Base-by-base conservation (phyloP, 1,140 invertebrate genomes). In the Drosophila bocqueti region DNA sequence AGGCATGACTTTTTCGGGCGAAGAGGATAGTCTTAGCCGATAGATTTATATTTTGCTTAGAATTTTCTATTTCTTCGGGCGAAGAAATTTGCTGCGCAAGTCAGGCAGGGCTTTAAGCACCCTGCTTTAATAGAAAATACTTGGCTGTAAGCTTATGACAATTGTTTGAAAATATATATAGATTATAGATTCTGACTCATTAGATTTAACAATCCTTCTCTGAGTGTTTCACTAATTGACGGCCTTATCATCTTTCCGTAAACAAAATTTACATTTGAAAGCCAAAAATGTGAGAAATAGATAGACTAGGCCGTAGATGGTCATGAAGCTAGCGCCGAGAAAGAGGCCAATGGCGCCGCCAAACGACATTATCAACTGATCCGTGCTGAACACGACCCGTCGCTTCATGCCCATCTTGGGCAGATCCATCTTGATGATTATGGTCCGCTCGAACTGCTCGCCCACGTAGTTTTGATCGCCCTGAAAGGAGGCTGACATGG, bases 311-410 rank as follows among this genome's bases (percentile, higher is more conserved):
- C 83, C 86, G 52, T 85, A 83, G 26, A 86, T 54, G 54, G 82
- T 92, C 76, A 92, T 90, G 68, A 92, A 92, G 62, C 91, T 92
- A 50, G 91, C 92, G 40, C 91, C 91, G 9, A 92, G 71, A 77
- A 92, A 92, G 10, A 92, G 73, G 26, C 90, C 82, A 60, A 91
- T 90, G 10, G 91, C 91, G 13, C 91, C 91, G 18, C 91, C 91
- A 50, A 92, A 83, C 2, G 91, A 92, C 76, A 92, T 81, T 26
- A 92, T 78, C 58, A 92, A 52, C 62, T 92, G 91, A 77, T 92
- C 91, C 11, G 77, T 74, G 50, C 91, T 92, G 34, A 92, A 92
- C 6, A 92, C 89, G 13, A 92, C 91, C 21, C 89, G 76, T 4
- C 91, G 82, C 46, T 86, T 91, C 50, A 92, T 87, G 24, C 81